phyloP scores from a whole-genome alignment of 2,797 vertebrate genomes.

The Acipenser ruthenus region DNA sequence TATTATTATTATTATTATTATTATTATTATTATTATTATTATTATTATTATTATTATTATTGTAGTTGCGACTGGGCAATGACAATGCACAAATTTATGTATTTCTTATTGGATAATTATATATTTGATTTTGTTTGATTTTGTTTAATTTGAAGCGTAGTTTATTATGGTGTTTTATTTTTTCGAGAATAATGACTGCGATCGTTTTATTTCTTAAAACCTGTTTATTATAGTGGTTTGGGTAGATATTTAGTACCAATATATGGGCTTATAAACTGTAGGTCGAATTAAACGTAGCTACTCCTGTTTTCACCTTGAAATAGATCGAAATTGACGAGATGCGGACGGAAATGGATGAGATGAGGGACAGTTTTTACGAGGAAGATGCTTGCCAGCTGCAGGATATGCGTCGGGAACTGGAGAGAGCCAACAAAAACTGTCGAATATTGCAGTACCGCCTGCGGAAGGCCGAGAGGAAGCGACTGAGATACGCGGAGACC shows the following conservation, averaged over 20 bases:
- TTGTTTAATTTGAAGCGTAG: too few relatives aligned
- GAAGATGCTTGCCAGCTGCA: constrained; percentile 96
- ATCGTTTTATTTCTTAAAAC: background rate
- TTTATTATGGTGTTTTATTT: constrained; percentile 4
- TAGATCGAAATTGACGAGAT: constrained; percentile 93
- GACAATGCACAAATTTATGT: constrained; percentile 5
- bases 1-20: too few relatives aligned
- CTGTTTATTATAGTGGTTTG: background rate
- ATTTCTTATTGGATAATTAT: too few relatives aligned
- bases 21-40: too few relatives aligned
- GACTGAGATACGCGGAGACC: constrained; percentile 79
- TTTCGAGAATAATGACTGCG: background rate
- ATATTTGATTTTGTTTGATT: too few relatives aligned
- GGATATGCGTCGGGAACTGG: constrained; percentile 94
- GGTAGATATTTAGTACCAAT: background rate
- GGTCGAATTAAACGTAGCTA: background rate
- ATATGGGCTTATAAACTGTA: too few relatives aligned
- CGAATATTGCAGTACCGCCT: constrained; percentile 94
- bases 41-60: too few relatives aligned
- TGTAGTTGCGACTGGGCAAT: background rate
- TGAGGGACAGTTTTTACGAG: constrained; percentile 95
- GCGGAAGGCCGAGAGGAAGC: constrained; percentile 91
- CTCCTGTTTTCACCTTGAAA: background rate
- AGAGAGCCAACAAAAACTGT: constrained; percentile 97
- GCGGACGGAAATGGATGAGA: constrained; percentile 97